Conservation (phyloP, 53 echinoderm and acorn worm species). For the Arbacia lixula region DNA sequence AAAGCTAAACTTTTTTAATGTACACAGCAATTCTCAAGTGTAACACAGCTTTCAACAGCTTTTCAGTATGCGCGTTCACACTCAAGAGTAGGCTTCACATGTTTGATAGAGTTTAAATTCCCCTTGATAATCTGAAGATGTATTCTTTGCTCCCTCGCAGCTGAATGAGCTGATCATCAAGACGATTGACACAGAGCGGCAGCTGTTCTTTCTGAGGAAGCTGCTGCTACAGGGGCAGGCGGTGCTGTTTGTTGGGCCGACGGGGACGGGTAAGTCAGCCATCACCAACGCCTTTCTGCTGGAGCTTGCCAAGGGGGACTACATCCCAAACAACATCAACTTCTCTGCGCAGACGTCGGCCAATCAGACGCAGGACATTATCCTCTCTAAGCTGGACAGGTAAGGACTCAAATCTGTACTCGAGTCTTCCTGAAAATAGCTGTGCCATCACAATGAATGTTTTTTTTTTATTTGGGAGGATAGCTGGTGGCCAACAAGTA, state of each 20-base stretch:
- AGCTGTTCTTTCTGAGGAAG: slow-evolving; percentile 90
- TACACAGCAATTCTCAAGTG: too few relatives aligned
- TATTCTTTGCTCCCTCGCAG: slow-evolving; percentile 9
- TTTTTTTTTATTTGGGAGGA: too few relatives aligned
- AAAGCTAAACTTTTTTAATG: too few relatives aligned
- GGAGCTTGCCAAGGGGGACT: slow-evolving; percentile 90
- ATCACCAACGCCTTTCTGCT: slow-evolving; percentile 94
- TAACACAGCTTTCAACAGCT: too few relatives aligned
- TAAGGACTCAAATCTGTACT: too few relatives aligned
- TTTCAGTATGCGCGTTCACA: too few relatives aligned
- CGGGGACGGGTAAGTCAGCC: slow-evolving; percentile 96
- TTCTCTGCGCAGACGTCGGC: slow-evolving; percentile 99
- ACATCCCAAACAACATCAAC: slow-evolving; percentile 96
- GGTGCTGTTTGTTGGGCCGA: slow-evolving; percentile 94
- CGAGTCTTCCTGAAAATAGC: too few relatives aligned
- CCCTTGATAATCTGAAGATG: too few relatives aligned
- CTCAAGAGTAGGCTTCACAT: too few relatives aligned
- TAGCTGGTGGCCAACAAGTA: too few relatives aligned
- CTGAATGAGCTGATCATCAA: slow-evolving; percentile 88
- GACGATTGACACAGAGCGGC: slow-evolving; percentile 90
- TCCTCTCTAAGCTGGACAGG: slow-evolving; percentile 90
- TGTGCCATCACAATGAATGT: too few relatives aligned
- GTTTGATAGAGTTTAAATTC: too few relatives aligned
- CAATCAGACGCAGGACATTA: slow-evolving; percentile 96
- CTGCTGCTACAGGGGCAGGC: slow-evolving; percentile 81